These are phyloP conservation scores for Lucinisca nassula DNA, from an alignment of 2,888 invertebrate species.

Conservation along the genomic window DNA sequence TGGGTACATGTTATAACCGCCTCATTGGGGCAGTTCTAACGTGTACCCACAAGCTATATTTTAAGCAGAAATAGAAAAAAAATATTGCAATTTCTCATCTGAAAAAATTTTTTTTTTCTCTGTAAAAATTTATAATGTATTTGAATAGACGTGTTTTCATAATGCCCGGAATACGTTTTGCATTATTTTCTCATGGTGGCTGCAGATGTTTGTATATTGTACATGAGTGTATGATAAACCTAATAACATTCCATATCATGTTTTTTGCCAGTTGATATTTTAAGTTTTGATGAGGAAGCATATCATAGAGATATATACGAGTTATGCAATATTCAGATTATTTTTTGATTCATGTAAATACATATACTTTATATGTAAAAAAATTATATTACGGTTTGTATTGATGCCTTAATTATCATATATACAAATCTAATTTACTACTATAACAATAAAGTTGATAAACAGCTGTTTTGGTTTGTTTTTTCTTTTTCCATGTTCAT, in stretches of 20 bases:
- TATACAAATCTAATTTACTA: conserved; percentile 17
- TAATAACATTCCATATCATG: background rate
- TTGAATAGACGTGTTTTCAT: too few relatives aligned
- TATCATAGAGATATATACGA: background rate
- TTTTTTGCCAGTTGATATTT: background rate
- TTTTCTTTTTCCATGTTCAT: background rate
- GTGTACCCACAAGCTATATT: too few relatives aligned
- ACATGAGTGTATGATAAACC: too few relatives aligned
- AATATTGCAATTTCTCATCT: too few relatives aligned
- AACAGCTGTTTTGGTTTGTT: background rate
- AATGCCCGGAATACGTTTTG: too few relatives aligned
- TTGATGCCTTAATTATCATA: conserved; percentile 1
- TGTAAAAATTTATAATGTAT: too few relatives aligned
- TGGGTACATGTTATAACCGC: too few relatives aligned
- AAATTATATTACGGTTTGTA: conserved; percentile 5
- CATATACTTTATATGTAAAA: conserved; percentile 3
- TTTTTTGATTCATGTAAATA: background rate
- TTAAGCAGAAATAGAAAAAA: too few relatives aligned
- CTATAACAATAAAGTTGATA: conserved; percentile 8
- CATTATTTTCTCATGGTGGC: too few relatives aligned
- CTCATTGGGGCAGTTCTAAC: too few relatives aligned
- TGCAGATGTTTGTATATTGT: too few relatives aligned
- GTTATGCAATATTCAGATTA: conserved; percentile 10
- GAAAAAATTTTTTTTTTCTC: too few relatives aligned
- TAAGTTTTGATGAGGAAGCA: background rate